Conservation (phyloP, 2,113 vertebrate species). For the Pachypanchax playfairii region DNA sequence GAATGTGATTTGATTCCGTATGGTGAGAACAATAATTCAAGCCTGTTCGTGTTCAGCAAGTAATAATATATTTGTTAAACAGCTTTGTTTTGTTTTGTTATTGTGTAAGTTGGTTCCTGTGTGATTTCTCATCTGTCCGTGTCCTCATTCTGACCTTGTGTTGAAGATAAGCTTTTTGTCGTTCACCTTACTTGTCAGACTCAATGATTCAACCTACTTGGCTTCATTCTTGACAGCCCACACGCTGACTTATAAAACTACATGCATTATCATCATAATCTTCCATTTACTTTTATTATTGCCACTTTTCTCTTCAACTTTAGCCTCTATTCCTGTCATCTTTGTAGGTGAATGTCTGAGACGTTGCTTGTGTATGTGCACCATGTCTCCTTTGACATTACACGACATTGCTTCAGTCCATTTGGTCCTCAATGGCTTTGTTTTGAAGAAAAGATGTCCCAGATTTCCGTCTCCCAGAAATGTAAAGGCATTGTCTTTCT, state of each 20-base stretch:
- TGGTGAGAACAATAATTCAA: slow-evolving; percentile 21
- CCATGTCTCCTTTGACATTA: slow-evolving; percentile 46
- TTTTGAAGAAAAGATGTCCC: slow-evolving; percentile 49
- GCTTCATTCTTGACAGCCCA: slow-evolving; percentile 6
- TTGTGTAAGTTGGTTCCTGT: background rate
- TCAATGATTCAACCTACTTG: slow-evolving; percentile 27
- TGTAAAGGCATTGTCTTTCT: slow-evolving; percentile 36
- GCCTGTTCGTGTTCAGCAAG: slow-evolving; percentile 14
- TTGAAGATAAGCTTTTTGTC: slow-evolving; percentile 13
- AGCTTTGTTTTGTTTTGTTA: background rate
- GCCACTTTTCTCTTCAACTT: slow-evolving; percentile 5
- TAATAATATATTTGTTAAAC: slow-evolving; percentile 1
- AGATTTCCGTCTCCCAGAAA: slow-evolving; percentile 32
- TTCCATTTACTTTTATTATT: slow-evolving; percentile 22
- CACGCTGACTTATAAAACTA: slow-evolving; percentile 1
- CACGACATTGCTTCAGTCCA: slow-evolving; percentile 18
- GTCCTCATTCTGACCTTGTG: slow-evolving; percentile 29
- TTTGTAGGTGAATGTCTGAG: slow-evolving; percentile 28
- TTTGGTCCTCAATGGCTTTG: slow-evolving; percentile 32
- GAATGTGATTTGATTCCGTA: slow-evolving; percentile 17
- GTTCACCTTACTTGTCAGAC: slow-evolving; percentile 8
- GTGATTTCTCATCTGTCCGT: background rate
- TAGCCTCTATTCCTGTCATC: background rate
- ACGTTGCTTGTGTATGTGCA: slow-evolving; percentile 26
- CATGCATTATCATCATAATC: slow-evolving; percentile 18